These are phyloP conservation scores for Plutomurus gul DNA, from an alignment of 1,140 invertebrate genomes.

Conservation along the genomic window DNA sequence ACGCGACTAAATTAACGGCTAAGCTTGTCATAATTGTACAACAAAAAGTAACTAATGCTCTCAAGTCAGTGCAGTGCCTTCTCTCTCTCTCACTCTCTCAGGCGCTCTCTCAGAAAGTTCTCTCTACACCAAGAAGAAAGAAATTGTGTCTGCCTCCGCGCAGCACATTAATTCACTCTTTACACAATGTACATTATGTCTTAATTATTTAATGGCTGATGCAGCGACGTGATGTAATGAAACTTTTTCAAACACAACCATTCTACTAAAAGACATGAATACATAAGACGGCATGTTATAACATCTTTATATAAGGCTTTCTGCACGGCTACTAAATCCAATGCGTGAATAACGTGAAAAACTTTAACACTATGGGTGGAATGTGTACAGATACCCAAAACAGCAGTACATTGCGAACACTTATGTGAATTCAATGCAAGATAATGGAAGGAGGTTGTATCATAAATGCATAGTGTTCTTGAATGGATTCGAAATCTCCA, in stretches of 20 bases:
- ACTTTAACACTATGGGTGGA: not conserved
- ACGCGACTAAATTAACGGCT: not conserved
- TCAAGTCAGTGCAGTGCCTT: not conserved
- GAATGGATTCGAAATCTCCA: no score
- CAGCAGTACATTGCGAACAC: not conserved
- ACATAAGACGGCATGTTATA: no score
- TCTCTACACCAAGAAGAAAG: no score
- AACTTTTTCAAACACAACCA: not conserved
- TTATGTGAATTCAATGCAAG: not conserved
- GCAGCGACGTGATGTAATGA: not conserved
- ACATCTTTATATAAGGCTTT: no score
- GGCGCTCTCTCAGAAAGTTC: no score
- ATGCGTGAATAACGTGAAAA: not conserved
- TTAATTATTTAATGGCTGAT: constrained; percentile 16
- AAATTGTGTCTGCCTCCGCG: not conserved
- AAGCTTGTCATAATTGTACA: constrained; percentile 6
- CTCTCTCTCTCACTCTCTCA: not conserved
- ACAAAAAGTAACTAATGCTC: constrained; percentile 3
- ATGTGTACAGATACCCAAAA: no score
- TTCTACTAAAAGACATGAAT: not conserved
- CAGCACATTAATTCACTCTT: constrained; percentile 3
- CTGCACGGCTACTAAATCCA: not conserved
- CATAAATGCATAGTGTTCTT: no score
- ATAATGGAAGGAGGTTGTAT: not conserved
- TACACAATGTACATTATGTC: not conserved